Evolutionary conservation across 2,888 invertebrate species (phyloP), one percentile per base, ranked within the genome.

Genomic region (Clivina fossor): DNA sequence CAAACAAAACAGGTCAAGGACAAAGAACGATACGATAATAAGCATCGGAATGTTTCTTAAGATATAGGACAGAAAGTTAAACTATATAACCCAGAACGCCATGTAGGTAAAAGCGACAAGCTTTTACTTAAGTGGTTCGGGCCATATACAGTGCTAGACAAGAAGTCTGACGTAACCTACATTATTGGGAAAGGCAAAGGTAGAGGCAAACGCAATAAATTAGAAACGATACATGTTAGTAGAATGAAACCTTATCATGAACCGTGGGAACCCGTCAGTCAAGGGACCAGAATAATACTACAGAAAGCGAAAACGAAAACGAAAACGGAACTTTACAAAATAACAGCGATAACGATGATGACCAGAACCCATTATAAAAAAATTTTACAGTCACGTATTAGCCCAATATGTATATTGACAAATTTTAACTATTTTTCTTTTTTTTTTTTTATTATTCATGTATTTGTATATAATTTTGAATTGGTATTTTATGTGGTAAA

Each of bases 71-170:
- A 65, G 8, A 48, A 60, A 53, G 62, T 65, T 4, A 61, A 63
- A 51, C 61, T 65, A 1, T 64, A 61, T 32, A 62, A 61, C 1
- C 63, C 65, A 1, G 57, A 60, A 4, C 35, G 63, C 3, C 63
- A 61, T 46, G 56, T 64, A 11, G 64, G 63, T 1, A 37, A 49
- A 51, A 63, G 58, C 28, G 60, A 63, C 28, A 65, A 65, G 59
- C 49, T 63, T 1, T 22, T 64, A n/a, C 30, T 63, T 4, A 56
- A 57, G 37, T 64, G 60, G 61, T 62, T 57, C 38, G 64, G 63
- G 8, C 63, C 63, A 1, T 64, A 62, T 35, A 50, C 57, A 22
- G 57, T 64, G 4, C 35, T 48, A 4, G 43, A 48, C 7, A 65
- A 63, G 49, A 35, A 30, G 7, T 43, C 51, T 5, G 53, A 62